These are phyloP conservation scores for Balearica regulorum DNA, from an alignment of 2,797 vertebrate species.

Conservation along the genomic window DNA sequence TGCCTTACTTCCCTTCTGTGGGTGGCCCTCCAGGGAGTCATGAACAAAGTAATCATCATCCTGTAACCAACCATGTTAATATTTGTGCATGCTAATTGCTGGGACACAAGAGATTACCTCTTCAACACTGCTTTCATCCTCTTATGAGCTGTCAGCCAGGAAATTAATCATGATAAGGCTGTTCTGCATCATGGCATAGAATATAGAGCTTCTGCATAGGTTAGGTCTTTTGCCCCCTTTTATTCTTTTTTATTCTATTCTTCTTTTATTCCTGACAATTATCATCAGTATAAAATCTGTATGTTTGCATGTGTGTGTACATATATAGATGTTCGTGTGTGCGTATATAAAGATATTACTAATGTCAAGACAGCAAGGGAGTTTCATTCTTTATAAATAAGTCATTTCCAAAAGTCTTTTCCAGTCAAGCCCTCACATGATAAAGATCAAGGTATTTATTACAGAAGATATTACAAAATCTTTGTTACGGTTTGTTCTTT, in stretches of 20 bases:
- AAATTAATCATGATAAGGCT: background rate
- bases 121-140: conserved; percentile 2
- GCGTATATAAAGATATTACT: background rate
- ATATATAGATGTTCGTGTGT: too few relatives aligned
- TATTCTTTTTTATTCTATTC: background rate
- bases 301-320: background rate
- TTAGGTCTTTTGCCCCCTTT: background rate
- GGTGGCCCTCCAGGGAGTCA: background rate
- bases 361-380: background rate
- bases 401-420: background rate
- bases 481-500: background rate
- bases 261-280: background rate
- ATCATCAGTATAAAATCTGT: background rate
- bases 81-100: conserved; percentile 13
- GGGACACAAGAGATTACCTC: background rate
- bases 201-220: background rate
- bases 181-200: background rate
- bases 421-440: background rate
- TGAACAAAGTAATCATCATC: background rate
- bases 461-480: background rate
- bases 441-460: background rate
- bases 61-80: conserved; percentile 4
- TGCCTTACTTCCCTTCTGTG: background rate
- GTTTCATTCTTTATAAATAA: background rate
- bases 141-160: background rate